Conservation (phyloP, 2,888 invertebrate species). For the Caenorhabditis doughertyi region DNA sequence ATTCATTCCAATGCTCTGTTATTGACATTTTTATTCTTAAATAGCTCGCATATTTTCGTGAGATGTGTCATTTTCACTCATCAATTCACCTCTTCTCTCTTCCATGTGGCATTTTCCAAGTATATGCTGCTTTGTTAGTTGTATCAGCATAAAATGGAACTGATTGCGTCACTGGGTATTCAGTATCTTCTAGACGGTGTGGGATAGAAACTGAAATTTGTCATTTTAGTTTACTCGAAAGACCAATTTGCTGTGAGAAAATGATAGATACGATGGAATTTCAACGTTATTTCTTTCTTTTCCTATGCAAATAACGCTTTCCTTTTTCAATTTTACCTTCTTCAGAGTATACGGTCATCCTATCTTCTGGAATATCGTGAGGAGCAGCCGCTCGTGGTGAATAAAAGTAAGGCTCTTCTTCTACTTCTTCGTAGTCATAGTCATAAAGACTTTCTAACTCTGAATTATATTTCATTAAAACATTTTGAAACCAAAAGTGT, state of each 20-base stretch:
- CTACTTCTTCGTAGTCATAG: constrained; percentile 50
- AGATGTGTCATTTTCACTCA: constrained; percentile 21
- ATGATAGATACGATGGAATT: neutral
- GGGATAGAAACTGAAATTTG: constrained; percentile 29
- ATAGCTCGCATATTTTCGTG: neutral
- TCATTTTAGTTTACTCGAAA: neutral
- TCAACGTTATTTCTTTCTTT: no score
- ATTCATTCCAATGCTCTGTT: no score
- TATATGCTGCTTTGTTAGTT: constrained; percentile 53
- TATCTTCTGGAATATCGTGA: constrained; percentile 16
- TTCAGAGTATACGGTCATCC: constrained; percentile 21
- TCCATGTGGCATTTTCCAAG: constrained; percentile 61
- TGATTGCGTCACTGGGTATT: constrained; percentile 24
- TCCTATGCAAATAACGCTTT: no score
- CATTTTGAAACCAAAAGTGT: neutral
- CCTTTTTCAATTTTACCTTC: constrained; percentile 13
- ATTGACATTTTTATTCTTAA: constrained; percentile 26
- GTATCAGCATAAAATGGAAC: constrained; percentile 64
- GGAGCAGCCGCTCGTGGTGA: constrained; percentile 16
- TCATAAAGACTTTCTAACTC: constrained; percentile 47
- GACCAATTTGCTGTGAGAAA: neutral
- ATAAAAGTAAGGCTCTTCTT: constrained; percentile 58
- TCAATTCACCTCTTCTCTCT: constrained; percentile 42
- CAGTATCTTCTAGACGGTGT: constrained; percentile 53
- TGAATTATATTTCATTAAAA: neutral